Percentiles rank a stretch among this genome's conserved stretches.
Evolutionary conservation across 2,888 invertebrate genomes (phyloP).

Genomic region (Sclerodermus sp.): DNA sequence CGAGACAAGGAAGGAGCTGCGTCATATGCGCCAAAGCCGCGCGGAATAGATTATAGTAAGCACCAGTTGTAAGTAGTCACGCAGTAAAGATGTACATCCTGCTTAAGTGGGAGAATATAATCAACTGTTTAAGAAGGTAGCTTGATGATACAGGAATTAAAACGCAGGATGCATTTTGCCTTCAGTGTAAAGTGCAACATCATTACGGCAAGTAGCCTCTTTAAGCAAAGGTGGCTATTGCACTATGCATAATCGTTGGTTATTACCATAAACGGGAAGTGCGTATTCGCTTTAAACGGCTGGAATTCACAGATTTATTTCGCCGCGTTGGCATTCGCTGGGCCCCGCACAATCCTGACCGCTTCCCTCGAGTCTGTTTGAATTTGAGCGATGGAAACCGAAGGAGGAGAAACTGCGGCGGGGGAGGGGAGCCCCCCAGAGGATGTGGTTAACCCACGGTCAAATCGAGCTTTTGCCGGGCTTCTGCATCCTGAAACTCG

Average conservation of each 20-base stretch:
- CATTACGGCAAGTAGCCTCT: too few relatives aligned
- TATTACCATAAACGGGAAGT: slow-evolving; percentile 20
- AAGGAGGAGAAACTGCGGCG: slow-evolving; percentile 35
- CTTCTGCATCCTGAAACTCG: slow-evolving; percentile 53
- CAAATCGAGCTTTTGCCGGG: slow-evolving; percentile 55
- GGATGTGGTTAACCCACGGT: slow-evolving; percentile 56
- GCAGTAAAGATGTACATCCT: too few relatives aligned
- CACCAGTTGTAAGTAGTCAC: too few relatives aligned
- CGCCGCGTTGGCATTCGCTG: slow-evolving; percentile 8
- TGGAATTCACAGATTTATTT: slow-evolving; percentile 30
- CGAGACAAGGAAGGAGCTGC: too few relatives aligned
- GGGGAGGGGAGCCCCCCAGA: slow-evolving; percentile 17
- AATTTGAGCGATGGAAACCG: slow-evolving; percentile 40
- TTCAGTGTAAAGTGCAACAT: too few relatives aligned
- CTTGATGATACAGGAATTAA: too few relatives aligned
- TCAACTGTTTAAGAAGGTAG: too few relatives aligned
- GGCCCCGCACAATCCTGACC: slow-evolving; percentile 13
- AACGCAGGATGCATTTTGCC: too few relatives aligned
- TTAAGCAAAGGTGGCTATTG: slow-evolving; percentile 1
- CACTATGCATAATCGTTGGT: slow-evolving; percentile 32
- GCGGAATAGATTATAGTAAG: too few relatives aligned
- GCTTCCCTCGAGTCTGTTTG: slow-evolving; percentile 6
- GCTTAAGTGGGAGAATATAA: too few relatives aligned
- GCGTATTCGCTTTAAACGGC: slow-evolving; percentile 26
- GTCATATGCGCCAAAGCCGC: too few relatives aligned